Conservation (phyloP, 2,797 vertebrate species). For the Eidolon dupreanum region DNA sequence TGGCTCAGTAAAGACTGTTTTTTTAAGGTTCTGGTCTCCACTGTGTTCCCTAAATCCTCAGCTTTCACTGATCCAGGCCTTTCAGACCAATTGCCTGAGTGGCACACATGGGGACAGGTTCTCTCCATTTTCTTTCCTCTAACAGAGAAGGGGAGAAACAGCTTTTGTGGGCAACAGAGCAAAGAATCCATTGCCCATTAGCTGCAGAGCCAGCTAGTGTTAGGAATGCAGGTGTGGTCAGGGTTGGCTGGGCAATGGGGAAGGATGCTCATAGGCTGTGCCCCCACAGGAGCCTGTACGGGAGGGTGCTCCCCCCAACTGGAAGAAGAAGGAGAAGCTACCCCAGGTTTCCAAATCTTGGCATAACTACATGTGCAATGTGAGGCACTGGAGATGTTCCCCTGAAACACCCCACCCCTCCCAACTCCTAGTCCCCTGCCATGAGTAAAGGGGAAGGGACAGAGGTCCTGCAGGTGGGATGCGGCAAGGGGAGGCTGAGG, state of each 20-base stretch:
- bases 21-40: background rate
- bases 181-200: background rate
- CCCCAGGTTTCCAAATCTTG: conserved; percentile 89
- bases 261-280: background rate
- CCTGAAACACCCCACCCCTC: fast-evolving
- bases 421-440: background rate
- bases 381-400: conserved; percentile 69
- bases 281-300: conserved; percentile 86
- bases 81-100: background rate
- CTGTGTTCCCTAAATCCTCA: background rate
- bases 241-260: background rate
- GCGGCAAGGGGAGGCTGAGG: background rate
- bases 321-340: conserved; percentile 91
- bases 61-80: background rate
- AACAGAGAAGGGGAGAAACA: background rate
- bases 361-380: conserved; percentile 91
- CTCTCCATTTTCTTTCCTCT: background rate
- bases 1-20: background rate
- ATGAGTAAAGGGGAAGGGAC: background rate
- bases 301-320: conserved; percentile 88
- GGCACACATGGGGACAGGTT: background rate
- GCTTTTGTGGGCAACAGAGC: background rate
- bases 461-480: background rate
- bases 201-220: background rate
- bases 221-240: background rate